Conservation (phyloP, 2,797 vertebrate genomes). For the Microctenopoma steveboyesi region DNA sequence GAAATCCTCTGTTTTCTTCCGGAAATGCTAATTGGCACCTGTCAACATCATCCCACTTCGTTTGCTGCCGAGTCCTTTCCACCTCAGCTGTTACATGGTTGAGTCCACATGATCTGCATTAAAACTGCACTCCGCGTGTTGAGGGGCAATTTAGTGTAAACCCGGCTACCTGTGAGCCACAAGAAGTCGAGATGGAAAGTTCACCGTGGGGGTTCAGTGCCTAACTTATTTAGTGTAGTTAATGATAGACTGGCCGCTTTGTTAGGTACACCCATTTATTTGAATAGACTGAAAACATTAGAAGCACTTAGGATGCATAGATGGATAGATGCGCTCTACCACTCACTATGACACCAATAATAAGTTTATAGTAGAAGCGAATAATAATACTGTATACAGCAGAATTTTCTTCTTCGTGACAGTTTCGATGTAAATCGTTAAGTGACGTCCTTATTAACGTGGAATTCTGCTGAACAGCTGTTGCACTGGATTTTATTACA, state of each 20-base stretch:
- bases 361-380: too few relatives aligned
- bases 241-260: neutral
- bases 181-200: neutral
- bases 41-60: conserved; percentile 18
- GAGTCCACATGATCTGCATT: neutral
- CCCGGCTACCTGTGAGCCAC: neutral
- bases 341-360: too few relatives aligned
- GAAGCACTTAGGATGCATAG: too few relatives aligned
- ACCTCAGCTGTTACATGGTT: conserved; percentile 12
- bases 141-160: neutral
- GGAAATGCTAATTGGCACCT: conserved; percentile 25
- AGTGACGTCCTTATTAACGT: too few relatives aligned
- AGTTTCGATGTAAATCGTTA: too few relatives aligned
- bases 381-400: too few relatives aligned
- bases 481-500: too few relatives aligned
- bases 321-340: too few relatives aligned
- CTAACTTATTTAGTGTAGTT: neutral
- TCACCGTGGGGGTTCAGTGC: neutral
- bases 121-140: conserved; percentile 1
- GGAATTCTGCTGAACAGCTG: too few relatives aligned
- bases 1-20: neutral
- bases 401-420: too few relatives aligned
- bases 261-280: too few relatives aligned
- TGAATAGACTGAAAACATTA: too few relatives aligned
- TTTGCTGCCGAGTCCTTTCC: conserved; percentile 27